Evolutionary conservation across 2,888 invertebrate genomes (phyloP).

Genomic region (Nemurella pictetii): DNA sequence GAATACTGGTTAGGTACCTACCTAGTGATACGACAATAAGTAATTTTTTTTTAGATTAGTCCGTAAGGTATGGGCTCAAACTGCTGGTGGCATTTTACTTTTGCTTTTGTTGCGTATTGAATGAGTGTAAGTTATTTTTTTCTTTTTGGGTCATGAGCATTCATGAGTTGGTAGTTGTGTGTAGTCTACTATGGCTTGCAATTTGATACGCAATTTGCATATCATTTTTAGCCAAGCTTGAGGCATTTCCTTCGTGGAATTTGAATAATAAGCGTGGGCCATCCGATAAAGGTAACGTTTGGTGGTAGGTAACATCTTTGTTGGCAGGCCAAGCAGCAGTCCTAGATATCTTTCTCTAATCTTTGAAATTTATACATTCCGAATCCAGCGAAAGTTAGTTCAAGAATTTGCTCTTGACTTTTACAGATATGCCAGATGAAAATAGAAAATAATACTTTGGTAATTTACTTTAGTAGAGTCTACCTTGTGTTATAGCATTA

Average conservation of each 20-base stretch:
- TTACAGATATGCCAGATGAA: too few relatives aligned
- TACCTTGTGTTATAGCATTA: too few relatives aligned
- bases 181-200: neutral
- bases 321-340: neutral
- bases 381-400: too few relatives aligned
- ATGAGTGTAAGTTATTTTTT: neutral
- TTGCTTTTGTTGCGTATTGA: neutral
- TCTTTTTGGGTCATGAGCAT: neutral
- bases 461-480: too few relatives aligned
- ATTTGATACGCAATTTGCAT: neutral
- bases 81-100: neutral
- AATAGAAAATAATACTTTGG: too few relatives aligned
- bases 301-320: neutral
- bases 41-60: neutral
- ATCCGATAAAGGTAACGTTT: neutral
- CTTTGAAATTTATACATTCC: too few relatives aligned
- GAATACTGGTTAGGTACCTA: neutral
- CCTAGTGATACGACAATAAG: neutral
- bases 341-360: too few relatives aligned
- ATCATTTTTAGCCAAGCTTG: neutral
- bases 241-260: neutral
- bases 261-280: neutral
- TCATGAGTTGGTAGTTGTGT: neutral
- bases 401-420: too few relatives aligned
- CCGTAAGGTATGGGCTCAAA: neutral